Evolutionary conservation across 2,797 vertebrate species (phyloP).

Genomic region (Heteromormyrus szaboi): DNA sequence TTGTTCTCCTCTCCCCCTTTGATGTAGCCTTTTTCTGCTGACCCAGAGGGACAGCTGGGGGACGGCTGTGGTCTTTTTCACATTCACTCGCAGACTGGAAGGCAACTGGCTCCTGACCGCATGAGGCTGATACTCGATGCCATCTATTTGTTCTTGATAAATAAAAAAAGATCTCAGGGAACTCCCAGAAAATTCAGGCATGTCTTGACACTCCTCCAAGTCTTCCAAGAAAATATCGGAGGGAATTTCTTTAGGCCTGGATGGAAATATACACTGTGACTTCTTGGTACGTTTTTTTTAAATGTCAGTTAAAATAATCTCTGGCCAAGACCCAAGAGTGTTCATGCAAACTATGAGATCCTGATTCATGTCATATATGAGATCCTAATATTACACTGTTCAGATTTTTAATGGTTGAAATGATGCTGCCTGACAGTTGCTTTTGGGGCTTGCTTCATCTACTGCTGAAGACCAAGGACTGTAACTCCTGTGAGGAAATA

Average conservation of each 20-base stretch:
- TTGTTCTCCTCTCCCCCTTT: slow-evolving; percentile 24
- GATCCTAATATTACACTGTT: neutral
- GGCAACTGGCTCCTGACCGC: slow-evolving; percentile 44
- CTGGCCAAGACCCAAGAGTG: neutral
- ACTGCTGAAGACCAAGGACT: neutral
- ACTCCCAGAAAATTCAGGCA: slow-evolving; percentile 8
- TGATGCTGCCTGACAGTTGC: neutral
- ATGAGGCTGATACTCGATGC: slow-evolving; percentile 50
- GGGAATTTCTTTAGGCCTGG: neutral
- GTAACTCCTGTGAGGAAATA: neutral
- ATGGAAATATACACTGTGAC: neutral
- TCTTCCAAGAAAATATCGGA: slow-evolving; percentile 12
- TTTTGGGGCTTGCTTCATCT: neutral
- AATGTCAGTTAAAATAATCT: neutral
- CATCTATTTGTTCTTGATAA: slow-evolving; percentile 41
- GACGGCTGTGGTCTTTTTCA: slow-evolving; percentile 46
- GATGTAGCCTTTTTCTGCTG: slow-evolving; percentile 48
- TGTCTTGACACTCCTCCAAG: slow-evolving; percentile 13
- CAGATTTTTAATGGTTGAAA: neutral
- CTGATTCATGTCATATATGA: neutral
- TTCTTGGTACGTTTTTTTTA: neutral
- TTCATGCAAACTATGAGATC: neutral
- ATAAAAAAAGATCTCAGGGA: slow-evolving; percentile 37
- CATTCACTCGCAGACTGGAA: slow-evolving; percentile 43
- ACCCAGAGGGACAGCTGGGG: slow-evolving; percentile 56